A percentile compares a stretch with the other conserved stretches of the same genome.
Conservation (phyloP, 1,140 invertebrate genomes). For the Chrysoperla carnea region DNA sequence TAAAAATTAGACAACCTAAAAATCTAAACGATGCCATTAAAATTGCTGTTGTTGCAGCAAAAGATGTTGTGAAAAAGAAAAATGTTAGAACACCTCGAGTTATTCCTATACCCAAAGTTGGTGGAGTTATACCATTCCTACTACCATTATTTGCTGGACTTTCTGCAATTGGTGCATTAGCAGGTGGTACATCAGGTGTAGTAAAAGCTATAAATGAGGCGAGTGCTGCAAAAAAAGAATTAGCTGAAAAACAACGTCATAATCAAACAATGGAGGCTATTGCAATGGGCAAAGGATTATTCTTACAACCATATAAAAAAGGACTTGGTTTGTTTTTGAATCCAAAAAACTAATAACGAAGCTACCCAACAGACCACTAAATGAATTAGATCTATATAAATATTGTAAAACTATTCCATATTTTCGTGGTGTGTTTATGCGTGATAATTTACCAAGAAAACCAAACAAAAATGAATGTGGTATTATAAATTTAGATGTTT, state of each 20-base stretch:
- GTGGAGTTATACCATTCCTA: constrained; percentile 4
- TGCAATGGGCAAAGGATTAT: constrained; percentile 17
- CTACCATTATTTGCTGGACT: constrained; percentile 6
- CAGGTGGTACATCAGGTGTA: constrained; percentile 13
- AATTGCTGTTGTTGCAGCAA: constrained; percentile 1
- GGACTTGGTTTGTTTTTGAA: constrained; percentile 10
- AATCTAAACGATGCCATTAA: too few relatives aligned
- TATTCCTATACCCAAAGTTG: constrained; percentile 5
- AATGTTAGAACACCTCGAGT: neutral
- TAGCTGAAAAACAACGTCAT: constrained; percentile 15
- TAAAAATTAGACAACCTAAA: constrained; percentile 7
- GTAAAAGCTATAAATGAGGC: constrained; percentile 17
- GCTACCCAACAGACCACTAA: constrained; percentile 8
- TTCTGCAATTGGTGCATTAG: constrained; percentile 4
- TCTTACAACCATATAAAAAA: constrained; percentile 18
- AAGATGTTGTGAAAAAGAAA: neutral
- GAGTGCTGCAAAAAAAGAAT: constrained; percentile 12
- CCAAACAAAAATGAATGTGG: constrained; percentile 9
- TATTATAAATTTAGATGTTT: constrained; percentile 12
- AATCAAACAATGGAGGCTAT: constrained; percentile 17
- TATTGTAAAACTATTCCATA: constrained; percentile 11
- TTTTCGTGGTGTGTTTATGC: constrained; percentile 18
- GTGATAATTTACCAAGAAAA: constrained; percentile 9
- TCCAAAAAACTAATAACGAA: constrained; percentile 10
- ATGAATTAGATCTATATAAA: constrained; percentile 12